Conservation (phyloP, 2,113 vertebrate species). For the Cyphomyrus plagiostoma region DNA sequence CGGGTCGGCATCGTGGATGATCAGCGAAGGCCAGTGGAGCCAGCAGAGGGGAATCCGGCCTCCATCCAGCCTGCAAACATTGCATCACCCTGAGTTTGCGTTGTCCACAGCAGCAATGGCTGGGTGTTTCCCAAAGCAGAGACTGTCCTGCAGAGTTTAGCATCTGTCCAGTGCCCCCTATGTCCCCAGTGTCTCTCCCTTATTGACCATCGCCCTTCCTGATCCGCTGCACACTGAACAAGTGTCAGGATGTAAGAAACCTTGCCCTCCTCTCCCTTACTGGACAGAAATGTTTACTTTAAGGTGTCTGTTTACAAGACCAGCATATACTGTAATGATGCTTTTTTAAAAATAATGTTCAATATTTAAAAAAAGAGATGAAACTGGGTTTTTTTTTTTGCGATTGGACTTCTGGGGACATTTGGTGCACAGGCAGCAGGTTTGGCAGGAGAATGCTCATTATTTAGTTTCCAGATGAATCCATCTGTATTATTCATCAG, state of each 20-base stretch:
- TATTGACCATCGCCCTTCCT: not conserved
- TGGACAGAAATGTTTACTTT: slow-evolving; percentile 24
- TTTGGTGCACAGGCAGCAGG: not conserved
- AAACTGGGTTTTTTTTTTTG: not conserved
- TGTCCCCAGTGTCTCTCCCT: not conserved
- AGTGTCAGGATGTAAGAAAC: not conserved
- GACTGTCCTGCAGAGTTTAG: not conserved
- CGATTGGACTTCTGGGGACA: not conserved
- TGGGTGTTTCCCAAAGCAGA: not conserved
- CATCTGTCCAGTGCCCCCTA: not conserved
- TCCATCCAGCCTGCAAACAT: slow-evolving; percentile 26
- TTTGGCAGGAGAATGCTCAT: not conserved
- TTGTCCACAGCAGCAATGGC: not conserved
- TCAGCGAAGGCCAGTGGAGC: not conserved
- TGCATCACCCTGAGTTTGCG: slow-evolving; percentile 17
- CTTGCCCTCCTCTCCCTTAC: not conserved
- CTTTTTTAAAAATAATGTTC: slow-evolving; percentile 10
- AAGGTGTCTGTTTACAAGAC: not conserved
- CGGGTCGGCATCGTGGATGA: not conserved
- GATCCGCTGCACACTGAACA: slow-evolving; percentile 19
- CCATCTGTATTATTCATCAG: not conserved
- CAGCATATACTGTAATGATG: not conserved
- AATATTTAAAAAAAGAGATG: slow-evolving; percentile 7
- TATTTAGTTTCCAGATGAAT: slow-evolving; percentile 4
- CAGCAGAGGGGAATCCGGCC: not conserved